phyloP scores from a whole-genome alignment of 2,113 vertebrate genomes.

The Phaetusa simplex region DNA sequence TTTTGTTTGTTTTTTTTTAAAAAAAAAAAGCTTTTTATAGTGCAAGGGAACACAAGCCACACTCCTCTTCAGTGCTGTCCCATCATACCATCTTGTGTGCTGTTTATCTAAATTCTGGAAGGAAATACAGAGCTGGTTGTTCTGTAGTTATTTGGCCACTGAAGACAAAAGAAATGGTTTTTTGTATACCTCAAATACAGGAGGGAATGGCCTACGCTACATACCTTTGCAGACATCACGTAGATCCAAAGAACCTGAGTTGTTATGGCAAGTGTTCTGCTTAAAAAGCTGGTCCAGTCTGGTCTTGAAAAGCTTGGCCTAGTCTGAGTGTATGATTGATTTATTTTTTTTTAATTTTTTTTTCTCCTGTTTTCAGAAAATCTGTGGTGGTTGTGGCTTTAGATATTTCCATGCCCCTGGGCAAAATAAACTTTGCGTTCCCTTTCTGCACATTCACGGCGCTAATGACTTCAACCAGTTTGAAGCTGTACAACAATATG shows the following conservation, averaged over 20 bases:
- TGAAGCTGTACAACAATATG: not conserved
- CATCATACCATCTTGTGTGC: not conserved
- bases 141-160: not conserved
- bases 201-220: not conserved
- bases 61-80: not conserved
- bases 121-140: not conserved
- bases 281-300: not conserved
- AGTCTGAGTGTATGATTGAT: not conserved
- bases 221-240: not conserved
- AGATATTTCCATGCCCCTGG: not conserved
- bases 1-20: not conserved
- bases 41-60: not conserved
- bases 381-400: not conserved
- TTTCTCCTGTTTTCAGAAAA: not conserved
- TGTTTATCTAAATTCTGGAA: not conserved
- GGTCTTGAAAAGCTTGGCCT: not conserved
- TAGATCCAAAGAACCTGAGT: not conserved
- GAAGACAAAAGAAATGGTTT: not conserved
- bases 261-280: not conserved
- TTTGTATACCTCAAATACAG: not conserved
- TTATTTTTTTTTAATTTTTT: not conserved
- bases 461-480: not conserved
- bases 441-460: not conserved
- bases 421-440: not conserved
- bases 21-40: not conserved